Evolutionary conservation across 1,140 invertebrate species (phyloP).

Genomic region (Berghia stephanieae): DNA sequence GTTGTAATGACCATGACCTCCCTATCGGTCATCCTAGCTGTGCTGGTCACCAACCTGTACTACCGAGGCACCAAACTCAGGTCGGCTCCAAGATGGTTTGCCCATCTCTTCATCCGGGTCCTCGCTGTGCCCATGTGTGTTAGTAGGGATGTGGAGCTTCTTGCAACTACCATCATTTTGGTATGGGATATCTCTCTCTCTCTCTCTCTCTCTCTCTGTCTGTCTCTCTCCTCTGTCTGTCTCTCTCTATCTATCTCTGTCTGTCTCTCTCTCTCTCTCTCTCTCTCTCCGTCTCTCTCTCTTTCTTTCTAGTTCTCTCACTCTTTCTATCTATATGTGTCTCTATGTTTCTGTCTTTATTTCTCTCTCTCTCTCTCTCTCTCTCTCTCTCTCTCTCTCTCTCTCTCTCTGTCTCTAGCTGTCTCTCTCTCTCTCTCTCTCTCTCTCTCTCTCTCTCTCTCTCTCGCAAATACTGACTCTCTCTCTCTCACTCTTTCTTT

Average conservation of each 20-base stretch:
- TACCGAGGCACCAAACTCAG: conserved; percentile 58
- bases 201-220: background rate
- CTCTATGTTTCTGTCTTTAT: too few species aligned
- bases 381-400: too few species aligned
- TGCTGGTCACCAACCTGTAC: conserved; percentile 65
- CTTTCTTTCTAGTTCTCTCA: background rate
- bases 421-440: too few species aligned
- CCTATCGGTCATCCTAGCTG: conserved; percentile 64
- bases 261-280: background rate
- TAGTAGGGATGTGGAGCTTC: conserved; percentile 54
- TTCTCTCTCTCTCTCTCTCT: too few species aligned
- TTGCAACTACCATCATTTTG: conserved; percentile 55
- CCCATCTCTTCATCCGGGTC: conserved; percentile 49
- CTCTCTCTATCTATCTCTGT: background rate
- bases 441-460: too few species aligned
- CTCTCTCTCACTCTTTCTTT: too few species aligned
- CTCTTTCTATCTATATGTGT: background rate
- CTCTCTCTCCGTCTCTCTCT: background rate
- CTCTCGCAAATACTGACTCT: too few species aligned
- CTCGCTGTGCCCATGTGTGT: conserved; percentile 51
- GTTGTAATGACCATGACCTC: conserved; percentile 67
- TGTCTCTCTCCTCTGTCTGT: background rate
- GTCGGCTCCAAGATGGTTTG: conserved; percentile 55
- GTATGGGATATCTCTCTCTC: conserved; percentile 38
- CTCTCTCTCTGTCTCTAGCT: too few species aligned